Base-by-base conservation (phyloP, 2,113 vertebrate species). In the Seriola quinqueradiata region DNA sequence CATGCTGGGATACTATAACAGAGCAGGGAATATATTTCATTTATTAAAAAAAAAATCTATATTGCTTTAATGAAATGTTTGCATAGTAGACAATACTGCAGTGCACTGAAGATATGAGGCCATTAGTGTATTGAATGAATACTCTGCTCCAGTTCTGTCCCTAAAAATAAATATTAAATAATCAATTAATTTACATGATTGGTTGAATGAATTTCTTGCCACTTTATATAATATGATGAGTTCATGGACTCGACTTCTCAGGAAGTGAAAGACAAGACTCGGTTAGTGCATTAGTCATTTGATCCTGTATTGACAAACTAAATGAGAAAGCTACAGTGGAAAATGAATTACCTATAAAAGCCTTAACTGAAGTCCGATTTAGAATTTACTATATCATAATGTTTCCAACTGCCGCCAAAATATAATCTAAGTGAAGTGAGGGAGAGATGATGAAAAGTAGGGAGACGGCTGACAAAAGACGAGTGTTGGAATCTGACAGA, bases 381-480 rank as follows among this genome's bases (percentile, higher is more conserved):
- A 42, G 9, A 85, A 75, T 84, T 86, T 36, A 65, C 50, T 25
- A 48, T 11, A 48, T 59, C 69, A n/a, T 6, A 58, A 21, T n/a
- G 63, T 75, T 59, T 71, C 21, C 32, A n/a, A 0, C 55, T 28
- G 32, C 40, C 28, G 3, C 48, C 38, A 38, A 8, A 38, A 38
- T 79, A 12, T 60, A 58, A 68, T 81, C 86, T 42, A 74, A 79
- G 44, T 19, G 54, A 67, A 23, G 23, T 16, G 46, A 66, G 23
- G 70, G 21, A 61, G 61, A 77, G 52, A 70, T 78, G 65, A 85
- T 86, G 74, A 85, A 81, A 88, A 86, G 55, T 57, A 52, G 23
- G 48, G 34, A 21, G 84, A 66, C 1, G 64, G 79, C 88, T 90
- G 86, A 91, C 81, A 89, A 90, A 88, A 91, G 90, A 63, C 81